phyloP scores from a whole-genome alignment of 1,140 invertebrate genomes.

The Saxidomus purpurata region DNA sequence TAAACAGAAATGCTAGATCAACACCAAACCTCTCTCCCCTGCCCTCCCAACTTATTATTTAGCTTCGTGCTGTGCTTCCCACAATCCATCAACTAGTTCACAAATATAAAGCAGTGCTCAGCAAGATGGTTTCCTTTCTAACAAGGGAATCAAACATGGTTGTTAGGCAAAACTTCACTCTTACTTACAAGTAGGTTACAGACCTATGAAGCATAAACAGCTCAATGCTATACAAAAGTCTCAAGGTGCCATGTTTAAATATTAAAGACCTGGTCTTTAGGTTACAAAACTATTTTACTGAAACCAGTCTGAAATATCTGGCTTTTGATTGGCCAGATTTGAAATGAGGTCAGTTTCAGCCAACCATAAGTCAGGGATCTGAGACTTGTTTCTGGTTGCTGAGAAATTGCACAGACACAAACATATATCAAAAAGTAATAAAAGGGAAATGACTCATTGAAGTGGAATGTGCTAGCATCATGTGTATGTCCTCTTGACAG shows the following conservation, averaged over 20 bases:
- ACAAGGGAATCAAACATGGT: slow-evolving; percentile 20
- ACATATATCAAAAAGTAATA: no score
- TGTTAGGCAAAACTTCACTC: slow-evolving; percentile 13
- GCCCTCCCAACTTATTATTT: no score
- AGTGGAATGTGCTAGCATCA: no score
- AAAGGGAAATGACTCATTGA: no score
- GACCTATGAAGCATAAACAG: not conserved
- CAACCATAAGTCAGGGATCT: not conserved
- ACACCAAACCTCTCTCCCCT: no score
- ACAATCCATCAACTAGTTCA: no score
- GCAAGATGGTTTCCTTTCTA: not conserved
- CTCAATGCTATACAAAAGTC: not conserved
- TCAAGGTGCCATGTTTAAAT: not conserved
- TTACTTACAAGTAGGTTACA: slow-evolving; percentile 45
- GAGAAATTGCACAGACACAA: no score
- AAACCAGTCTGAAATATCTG: not conserved
- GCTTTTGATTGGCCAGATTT: not conserved
- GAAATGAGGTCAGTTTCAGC: not conserved
- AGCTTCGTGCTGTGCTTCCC: no score
- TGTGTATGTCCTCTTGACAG: no score
- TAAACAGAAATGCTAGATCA: no score
- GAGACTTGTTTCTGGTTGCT: not conserved
- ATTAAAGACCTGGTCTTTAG: not conserved
- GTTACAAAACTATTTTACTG: not conserved
- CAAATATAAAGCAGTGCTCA: no score